Conservation (phyloP, 1,140 invertebrate genomes). For the Stenopsyche tienmushanensis region DNA sequence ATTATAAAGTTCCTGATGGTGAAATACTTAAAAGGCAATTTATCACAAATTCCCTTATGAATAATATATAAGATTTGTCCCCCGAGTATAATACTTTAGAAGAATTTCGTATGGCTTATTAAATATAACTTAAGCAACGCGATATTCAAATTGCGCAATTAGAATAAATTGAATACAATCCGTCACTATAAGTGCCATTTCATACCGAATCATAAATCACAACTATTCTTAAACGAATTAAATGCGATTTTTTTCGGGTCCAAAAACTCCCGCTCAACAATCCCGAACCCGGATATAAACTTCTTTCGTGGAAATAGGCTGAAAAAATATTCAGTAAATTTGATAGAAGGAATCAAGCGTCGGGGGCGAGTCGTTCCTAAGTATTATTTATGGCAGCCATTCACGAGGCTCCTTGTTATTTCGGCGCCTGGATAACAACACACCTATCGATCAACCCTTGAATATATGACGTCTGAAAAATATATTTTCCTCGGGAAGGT, state of each 20-base stretch:
- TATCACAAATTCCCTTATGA: constrained; percentile 26
- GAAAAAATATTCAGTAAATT: constrained; percentile 3
- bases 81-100: constrained; percentile 5
- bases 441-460: constrained; percentile 37
- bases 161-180: too few relatives aligned
- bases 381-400: constrained; percentile 39
- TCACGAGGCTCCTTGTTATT: constrained; percentile 38
- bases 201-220: too few relatives aligned
- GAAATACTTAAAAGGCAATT: constrained; percentile 33
- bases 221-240: too few relatives aligned
- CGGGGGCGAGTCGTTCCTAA: constrained; percentile 24
- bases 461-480: constrained; percentile 32
- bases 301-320: too few relatives aligned
- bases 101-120: constrained; percentile 13
- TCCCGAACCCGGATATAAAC: too few relatives aligned
- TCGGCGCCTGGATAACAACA: constrained; percentile 38
- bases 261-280: too few relatives aligned
- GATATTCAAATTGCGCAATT: neutral
- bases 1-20: constrained; percentile 21
- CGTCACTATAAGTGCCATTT: too few relatives aligned
- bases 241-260: constrained; percentile 12
- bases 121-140: constrained; percentile 2
- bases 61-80: constrained; percentile 30
- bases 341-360: constrained; percentile 10
- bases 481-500: constrained; percentile 26